A percentile compares a stretch with the other conserved stretches of the same genome.
phyloP scores from a whole-genome alignment of 1,140 invertebrate genomes.

The Radopholus similis region DNA sequence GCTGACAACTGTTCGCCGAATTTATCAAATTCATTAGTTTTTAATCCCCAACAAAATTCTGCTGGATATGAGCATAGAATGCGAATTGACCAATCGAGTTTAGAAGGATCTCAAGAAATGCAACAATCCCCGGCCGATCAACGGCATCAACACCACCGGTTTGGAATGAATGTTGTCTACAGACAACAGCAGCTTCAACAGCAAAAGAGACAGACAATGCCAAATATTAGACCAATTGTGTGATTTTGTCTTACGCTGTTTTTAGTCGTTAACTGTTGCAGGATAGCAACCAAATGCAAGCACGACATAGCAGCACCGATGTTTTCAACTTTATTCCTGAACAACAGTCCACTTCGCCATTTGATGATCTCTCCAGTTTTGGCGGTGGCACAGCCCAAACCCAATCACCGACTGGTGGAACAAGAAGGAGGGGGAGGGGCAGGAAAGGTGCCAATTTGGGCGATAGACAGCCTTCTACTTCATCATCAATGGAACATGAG shows the following conservation, averaged over 20 bases:
- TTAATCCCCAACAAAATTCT: conserved; percentile 7
- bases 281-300: too few species aligned
- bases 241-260: too few species aligned
- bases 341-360: neutral
- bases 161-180: conserved; percentile 4
- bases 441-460: conserved; percentile 18
- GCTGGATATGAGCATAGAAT: neutral
- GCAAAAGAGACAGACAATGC: too few species aligned
- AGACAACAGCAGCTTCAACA: conserved; percentile 10
- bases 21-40: neutral
- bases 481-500: conserved; percentile 13
- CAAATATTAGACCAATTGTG: too few species aligned
- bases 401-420: conserved; percentile 8
- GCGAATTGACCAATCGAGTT: neutral
- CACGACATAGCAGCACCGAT: neutral
- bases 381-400: neutral
- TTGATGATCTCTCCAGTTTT: conserved; percentile 9
- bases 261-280: too few species aligned
- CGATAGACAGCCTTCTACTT: conserved; percentile 13
- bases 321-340: neutral
- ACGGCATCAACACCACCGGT: conserved; percentile 2
- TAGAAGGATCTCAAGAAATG: neutral
- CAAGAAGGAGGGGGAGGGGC: conserved; percentile 15
- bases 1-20: neutral
- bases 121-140: conserved; percentile 2